Conservation (phyloP, 2,113 vertebrate genomes). For the Oreochromis spilurus region DNA sequence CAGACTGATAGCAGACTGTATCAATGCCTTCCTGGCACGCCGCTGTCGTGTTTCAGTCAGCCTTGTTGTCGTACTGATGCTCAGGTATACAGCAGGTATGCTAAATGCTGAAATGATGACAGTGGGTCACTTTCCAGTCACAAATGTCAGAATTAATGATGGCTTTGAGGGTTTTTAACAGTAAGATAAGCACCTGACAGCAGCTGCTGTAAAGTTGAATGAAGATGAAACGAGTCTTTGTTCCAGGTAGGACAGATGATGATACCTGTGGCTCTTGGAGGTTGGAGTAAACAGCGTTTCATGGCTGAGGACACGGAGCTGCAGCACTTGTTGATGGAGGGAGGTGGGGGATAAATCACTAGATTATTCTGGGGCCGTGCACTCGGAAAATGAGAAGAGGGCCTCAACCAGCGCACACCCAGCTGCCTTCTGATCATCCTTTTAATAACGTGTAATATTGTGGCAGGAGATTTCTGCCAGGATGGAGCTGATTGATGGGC, state of each 20-base stretch:
- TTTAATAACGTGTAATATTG: constrained; percentile 90
- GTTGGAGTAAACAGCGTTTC: neutral
- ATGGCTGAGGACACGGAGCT: neutral
- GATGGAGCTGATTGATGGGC: constrained; percentile 85
- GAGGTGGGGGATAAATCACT: constrained; percentile 67
- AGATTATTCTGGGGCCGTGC: constrained; percentile 55
- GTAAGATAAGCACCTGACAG: neutral
- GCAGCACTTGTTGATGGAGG: constrained; percentile 78
- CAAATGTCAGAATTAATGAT: neutral
- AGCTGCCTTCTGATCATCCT: constrained; percentile 73
- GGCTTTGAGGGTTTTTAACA: neutral
- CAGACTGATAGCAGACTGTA: neutral
- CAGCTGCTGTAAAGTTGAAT: neutral
- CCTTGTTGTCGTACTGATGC: neutral
- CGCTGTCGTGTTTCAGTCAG: neutral
- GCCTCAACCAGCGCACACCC: constrained; percentile 56
- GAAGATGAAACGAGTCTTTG: neutral
- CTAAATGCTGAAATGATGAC: neutral
- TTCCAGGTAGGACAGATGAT: neutral
- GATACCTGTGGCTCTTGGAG: neutral
- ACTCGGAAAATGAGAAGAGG: constrained; percentile 78
- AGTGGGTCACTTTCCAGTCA: neutral
- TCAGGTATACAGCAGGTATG: neutral
- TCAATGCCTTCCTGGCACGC: neutral
- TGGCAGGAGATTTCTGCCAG: constrained; percentile 81